Conservation (phyloP, 2,113 vertebrate genomes). For the Oreochromis tanganicae region DNA sequence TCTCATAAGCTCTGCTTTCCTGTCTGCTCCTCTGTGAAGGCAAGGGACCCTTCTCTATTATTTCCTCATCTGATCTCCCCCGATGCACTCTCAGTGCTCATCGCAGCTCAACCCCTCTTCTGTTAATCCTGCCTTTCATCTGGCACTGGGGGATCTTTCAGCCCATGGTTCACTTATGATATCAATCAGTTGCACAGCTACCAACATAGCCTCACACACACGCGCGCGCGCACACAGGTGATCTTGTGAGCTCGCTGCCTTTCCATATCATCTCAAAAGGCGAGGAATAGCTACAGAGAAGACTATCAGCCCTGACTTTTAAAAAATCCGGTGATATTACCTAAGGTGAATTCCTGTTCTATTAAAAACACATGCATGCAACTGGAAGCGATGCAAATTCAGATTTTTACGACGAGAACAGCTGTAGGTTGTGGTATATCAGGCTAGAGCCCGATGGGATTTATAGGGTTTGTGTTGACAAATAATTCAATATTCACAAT, state of each 20-base stretch:
- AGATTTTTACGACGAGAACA: not conserved
- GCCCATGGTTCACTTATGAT: constrained; percentile 59
- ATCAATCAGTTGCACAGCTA: constrained; percentile 61
- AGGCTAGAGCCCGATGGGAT: not conserved
- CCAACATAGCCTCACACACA: not conserved
- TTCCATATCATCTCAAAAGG: not conserved
- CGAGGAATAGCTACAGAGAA: not conserved
- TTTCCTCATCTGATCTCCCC: constrained; percentile 64
- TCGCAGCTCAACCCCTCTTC: constrained; percentile 51
- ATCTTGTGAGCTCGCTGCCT: not conserved
- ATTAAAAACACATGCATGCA: not conserved
- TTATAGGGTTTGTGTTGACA: constrained; percentile 31
- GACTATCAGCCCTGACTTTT: not conserved
- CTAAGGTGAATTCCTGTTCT: not conserved
- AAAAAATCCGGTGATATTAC: not conserved
- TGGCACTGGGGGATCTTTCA: constrained; percentile 52
- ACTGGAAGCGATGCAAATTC: not conserved
- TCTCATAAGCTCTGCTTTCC: constrained; percentile 36
- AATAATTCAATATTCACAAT: constrained; percentile 37
- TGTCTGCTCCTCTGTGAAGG: constrained; percentile 29
- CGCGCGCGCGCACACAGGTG: not conserved
- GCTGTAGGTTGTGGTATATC: constrained; percentile 9
- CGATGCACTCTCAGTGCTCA: constrained; percentile 59
- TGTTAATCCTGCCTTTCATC: constrained; percentile 73
- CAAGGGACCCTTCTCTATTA: constrained; percentile 63